These are phyloP conservation scores for Thymelicus sylvestris DNA, from an alignment of 2,888 invertebrate genomes.

Conservation along the genomic window DNA sequence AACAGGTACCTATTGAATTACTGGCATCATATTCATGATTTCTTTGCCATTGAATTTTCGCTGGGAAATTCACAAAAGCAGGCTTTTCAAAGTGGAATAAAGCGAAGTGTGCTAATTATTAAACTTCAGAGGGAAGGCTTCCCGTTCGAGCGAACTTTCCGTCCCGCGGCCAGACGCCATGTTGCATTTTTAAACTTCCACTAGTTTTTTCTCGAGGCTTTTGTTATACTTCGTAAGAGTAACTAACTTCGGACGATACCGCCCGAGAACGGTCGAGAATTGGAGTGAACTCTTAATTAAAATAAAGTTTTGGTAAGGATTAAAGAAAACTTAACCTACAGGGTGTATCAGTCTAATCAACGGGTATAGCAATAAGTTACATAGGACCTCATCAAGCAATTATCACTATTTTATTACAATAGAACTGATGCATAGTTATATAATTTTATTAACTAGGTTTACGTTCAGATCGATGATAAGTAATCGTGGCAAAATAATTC, in stretches of 20 bases:
- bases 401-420: no score
- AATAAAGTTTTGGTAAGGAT: no score
- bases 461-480: no score
- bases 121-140: conserved; percentile 22
- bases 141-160: background rate
- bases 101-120: conserved; percentile 29
- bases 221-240: background rate
- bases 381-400: no score
- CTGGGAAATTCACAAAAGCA: conserved; percentile 13
- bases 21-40: conserved; percentile 18
- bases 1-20: conserved; percentile 10
- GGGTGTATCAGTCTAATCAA: no score
- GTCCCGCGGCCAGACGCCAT: conserved; percentile 1
- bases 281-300: no score
- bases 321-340: no score
- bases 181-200: conserved; percentile 25
- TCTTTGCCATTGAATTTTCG: conserved; percentile 17
- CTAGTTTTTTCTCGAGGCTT: background rate
- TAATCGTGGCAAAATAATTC: no score
- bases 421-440: no score
- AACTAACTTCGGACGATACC: background rate
- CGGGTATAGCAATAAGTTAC: no score
- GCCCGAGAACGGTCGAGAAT: no score
- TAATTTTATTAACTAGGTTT: no score
- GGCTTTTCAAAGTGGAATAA: conserved; percentile 11